These are phyloP conservation scores for Lethrus apterus DNA, from an alignment of 1,140 invertebrate genomes.

Conservation along the genomic window DNA sequence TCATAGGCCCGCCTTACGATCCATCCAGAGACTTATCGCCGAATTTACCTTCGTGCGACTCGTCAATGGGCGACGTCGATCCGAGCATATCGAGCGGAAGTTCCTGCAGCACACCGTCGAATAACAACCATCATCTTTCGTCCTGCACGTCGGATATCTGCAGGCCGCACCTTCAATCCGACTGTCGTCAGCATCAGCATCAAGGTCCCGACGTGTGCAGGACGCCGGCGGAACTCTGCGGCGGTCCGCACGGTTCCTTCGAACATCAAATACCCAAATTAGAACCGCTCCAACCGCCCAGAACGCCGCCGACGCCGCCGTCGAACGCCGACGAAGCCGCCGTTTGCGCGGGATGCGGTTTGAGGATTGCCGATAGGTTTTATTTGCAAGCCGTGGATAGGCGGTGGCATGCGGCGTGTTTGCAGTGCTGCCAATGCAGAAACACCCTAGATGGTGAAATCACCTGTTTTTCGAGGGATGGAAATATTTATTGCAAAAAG, in stretches of 20 bases:
- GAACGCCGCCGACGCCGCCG: slow-evolving; percentile 18
- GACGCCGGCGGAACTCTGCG: slow-evolving; percentile 29
- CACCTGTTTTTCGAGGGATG: slow-evolving; percentile 89
- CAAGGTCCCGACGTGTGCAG: slow-evolving; percentile 21
- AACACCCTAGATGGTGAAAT: slow-evolving; percentile 83
- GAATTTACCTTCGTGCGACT: slow-evolving; percentile 54
- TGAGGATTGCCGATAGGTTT: slow-evolving; percentile 78
- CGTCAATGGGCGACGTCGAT: slow-evolving; percentile 53
- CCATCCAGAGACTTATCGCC: slow-evolving; percentile 63
- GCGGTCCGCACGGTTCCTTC: slow-evolving; percentile 31
- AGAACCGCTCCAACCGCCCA: slow-evolving; percentile 44
- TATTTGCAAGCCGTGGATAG: slow-evolving; percentile 89
- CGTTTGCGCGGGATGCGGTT: slow-evolving; percentile 79
- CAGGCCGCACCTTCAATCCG: slow-evolving; percentile 23
- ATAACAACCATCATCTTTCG: slow-evolving; percentile 37
- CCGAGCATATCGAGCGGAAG: slow-evolving; percentile 45
- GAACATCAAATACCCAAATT: slow-evolving; percentile 48
- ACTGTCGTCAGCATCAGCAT: slow-evolving; percentile 15
- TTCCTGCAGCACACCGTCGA: slow-evolving; percentile 41
- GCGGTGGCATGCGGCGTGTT: slow-evolving; percentile 86
- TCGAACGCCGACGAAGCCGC: slow-evolving; percentile 41
- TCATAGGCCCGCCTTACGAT: slow-evolving; percentile 58
- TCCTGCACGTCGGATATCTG: slow-evolving; percentile 37
- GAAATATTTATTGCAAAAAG: slow-evolving; percentile 94
- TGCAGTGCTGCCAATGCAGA: slow-evolving; percentile 87